phyloP scores from a whole-genome alignment of 2,113 vertebrate species.

The cattle (Bos taurus) region ARS-UCD2.0 NC_037335.1:84131501-84132000 shows the following conservation, averaged over 20 bases:
- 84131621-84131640: conserved; percentile 53
- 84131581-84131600: conserved; percentile 90
- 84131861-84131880: not conserved
- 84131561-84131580: conserved; percentile 77
- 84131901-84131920: conserved; percentile 53
- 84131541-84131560: conserved; percentile 3
- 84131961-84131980: not conserved
- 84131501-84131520: conserved; percentile 64
- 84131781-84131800: conserved; percentile 7
- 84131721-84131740: conserved; percentile 54
- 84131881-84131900: not conserved
- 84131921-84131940: not conserved
- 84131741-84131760: not conserved
- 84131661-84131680: not conserved
- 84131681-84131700: conserved; percentile 32
- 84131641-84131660: conserved; percentile 12
- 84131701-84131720: conserved; percentile 33
- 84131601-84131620: conserved; percentile 76
- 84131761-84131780: not conserved
- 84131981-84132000: conserved; percentile 27
- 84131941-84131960: not conserved
- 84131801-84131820: not conserved
- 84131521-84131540: conserved; percentile 66
- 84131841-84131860: not conserved
- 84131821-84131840: not conserved